These are phyloP conservation scores for Mungos mungo DNA, from an alignment of 2,113 vertebrate species.

Conservation along the genomic window DNA sequence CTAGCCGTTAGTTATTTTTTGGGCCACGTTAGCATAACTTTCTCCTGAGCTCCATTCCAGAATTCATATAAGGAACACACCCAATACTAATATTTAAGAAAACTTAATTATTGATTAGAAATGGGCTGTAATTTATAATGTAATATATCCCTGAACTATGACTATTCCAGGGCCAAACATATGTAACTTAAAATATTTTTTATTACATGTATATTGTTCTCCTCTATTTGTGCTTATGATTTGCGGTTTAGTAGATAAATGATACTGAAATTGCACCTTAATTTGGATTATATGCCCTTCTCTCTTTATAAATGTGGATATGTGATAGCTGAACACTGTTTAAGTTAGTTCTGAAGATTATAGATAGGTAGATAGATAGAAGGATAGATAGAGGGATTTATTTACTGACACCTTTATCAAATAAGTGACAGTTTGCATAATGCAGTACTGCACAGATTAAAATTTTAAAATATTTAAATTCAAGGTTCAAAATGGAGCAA, in stretches of 20 bases:
- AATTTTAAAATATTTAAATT: neutral
- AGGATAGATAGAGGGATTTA: neutral
- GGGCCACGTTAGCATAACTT: neutral
- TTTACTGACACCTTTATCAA: neutral
- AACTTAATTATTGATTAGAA: neutral
- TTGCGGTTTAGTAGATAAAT: neutral
- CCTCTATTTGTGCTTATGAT: neutral
- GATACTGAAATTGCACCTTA: neutral
- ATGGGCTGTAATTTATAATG: neutral
- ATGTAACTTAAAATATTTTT: neutral
- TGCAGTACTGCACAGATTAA: neutral
- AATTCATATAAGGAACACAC: neutral
- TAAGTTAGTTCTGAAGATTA: neutral
- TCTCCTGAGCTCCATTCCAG: neutral
- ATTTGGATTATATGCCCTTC: neutral
- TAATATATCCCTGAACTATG: neutral
- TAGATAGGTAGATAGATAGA: neutral
- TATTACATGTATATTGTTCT: neutral
- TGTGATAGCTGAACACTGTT: neutral
- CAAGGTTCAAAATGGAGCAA: neutral
- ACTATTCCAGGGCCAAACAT: neutral
- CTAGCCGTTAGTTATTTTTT: neutral
- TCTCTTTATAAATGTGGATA: neutral
- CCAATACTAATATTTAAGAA: neutral
- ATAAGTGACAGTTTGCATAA: neutral